Conservation (phyloP, 2,888 invertebrate genomes). For the Drosophila paranaensis region DNA sequence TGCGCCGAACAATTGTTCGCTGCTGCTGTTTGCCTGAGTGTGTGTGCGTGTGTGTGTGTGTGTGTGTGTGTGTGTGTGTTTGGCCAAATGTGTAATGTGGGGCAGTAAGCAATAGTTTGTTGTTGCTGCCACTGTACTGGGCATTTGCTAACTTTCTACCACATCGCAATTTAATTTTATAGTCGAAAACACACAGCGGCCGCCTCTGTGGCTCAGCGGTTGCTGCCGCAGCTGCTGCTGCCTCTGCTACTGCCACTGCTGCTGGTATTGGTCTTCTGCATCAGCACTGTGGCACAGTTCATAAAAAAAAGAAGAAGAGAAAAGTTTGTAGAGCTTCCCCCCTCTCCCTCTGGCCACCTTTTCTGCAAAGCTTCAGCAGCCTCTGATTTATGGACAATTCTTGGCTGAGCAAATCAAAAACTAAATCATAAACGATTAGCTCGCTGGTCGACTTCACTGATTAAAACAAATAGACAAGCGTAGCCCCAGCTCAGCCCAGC, state of each 20-base stretch:
- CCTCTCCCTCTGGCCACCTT: not conserved
- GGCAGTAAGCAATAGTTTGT: constrained; percentile 73
- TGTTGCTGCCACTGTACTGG: constrained; percentile 53
- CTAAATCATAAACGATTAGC: constrained; percentile 79
- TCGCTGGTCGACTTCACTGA: constrained; percentile 67
- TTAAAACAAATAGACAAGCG: constrained; percentile 67
- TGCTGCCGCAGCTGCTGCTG: constrained; percentile 9
- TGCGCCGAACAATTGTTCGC: constrained; percentile 79
- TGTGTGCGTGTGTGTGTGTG: constrained; percentile 20
- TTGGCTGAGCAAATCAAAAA: constrained; percentile 70
- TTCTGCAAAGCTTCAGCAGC: not conserved
- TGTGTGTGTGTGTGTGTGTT: constrained; percentile 33
- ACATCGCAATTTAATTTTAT: constrained; percentile 80
- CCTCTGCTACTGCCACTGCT: not conserved
- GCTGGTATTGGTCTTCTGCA: constrained; percentile 16
- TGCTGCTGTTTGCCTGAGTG: constrained; percentile 47
- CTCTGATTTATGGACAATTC: constrained; percentile 57
- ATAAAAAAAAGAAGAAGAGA: constrained; percentile 28
- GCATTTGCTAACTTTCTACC: constrained; percentile 75
- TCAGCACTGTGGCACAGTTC: constrained; percentile 31
- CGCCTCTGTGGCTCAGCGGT: constrained; percentile 62
- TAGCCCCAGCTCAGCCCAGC: not conserved
- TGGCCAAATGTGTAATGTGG: constrained; percentile 74
- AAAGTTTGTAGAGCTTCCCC: constrained; percentile 31
- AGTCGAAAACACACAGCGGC: constrained; percentile 79